phyloP scores from a whole-genome alignment of 2,113 vertebrate genomes.

The Passer montanus region DNA sequence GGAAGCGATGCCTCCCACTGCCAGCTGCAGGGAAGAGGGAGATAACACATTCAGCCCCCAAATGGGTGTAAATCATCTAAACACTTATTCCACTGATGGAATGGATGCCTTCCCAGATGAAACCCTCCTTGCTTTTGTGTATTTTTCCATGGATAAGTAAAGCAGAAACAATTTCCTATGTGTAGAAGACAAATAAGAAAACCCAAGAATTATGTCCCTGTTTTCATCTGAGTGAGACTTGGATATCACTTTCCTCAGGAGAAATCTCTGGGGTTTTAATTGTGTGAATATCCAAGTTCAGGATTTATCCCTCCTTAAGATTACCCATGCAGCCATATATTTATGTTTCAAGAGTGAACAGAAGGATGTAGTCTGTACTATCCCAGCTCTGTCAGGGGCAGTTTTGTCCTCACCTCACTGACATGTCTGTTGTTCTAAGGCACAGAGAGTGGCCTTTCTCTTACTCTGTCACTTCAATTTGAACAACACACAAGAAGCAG shows the following conservation, averaged over 20 bases:
- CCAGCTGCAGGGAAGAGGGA: neutral
- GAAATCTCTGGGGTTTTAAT: neutral
- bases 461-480: neutral
- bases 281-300: neutral
- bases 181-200: neutral
- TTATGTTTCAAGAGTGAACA: neutral
- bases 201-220: neutral
- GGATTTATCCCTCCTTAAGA: neutral
- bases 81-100: neutral
- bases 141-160: neutral
- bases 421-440: neutral
- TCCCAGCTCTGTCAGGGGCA: neutral
- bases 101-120: neutral
- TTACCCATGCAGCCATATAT: neutral
- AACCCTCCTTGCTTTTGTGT: neutral
- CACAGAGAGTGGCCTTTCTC: neutral
- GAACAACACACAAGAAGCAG: neutral
- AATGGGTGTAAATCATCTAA: neutral
- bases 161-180: neutral
- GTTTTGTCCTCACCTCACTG: neutral
- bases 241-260: neutral
- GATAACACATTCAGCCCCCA: neutral
- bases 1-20: neutral
- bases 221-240: neutral
- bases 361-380: neutral